Conservation (phyloP, 64 coral and sea anemone species). For the Montipora capricornis region DNA sequence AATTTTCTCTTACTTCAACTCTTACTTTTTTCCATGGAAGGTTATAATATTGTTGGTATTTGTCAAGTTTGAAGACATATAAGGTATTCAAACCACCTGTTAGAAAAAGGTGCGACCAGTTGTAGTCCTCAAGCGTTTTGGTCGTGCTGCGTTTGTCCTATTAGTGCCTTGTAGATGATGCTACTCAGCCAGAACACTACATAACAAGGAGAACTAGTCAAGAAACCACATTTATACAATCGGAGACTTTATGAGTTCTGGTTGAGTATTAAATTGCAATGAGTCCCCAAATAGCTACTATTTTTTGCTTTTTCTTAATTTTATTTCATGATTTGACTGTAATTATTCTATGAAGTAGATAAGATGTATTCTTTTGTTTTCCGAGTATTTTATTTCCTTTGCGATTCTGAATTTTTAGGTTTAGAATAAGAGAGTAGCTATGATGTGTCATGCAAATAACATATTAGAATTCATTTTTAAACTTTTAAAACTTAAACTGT, state of each 20-base stretch:
- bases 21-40: not conserved
- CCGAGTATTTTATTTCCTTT: not conserved
- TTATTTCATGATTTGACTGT: not conserved
- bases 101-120: too few species aligned
- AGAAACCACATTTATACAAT: not conserved
- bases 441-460: constrained; percentile 12
- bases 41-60: not conserved
- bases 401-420: constrained; percentile 12
- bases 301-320: not conserved
- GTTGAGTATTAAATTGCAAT: not conserved
- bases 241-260: not conserved
- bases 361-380: constrained; percentile 1
- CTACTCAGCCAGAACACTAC: not conserved
- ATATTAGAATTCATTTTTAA: constrained; percentile 1
- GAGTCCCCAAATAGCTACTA: constrained; percentile 1
- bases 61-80: not conserved
- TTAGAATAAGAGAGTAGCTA: not conserved
- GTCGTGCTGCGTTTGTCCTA: not conserved
- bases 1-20: not conserved
- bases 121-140: not conserved
- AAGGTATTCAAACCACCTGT: not conserved
- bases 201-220: too few species aligned
- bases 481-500: not conserved
- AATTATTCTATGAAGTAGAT: not conserved
- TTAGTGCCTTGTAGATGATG: not conserved